Conservation (phyloP, 92 coral and sea anemone genomes). For the Porites rus region DNA sequence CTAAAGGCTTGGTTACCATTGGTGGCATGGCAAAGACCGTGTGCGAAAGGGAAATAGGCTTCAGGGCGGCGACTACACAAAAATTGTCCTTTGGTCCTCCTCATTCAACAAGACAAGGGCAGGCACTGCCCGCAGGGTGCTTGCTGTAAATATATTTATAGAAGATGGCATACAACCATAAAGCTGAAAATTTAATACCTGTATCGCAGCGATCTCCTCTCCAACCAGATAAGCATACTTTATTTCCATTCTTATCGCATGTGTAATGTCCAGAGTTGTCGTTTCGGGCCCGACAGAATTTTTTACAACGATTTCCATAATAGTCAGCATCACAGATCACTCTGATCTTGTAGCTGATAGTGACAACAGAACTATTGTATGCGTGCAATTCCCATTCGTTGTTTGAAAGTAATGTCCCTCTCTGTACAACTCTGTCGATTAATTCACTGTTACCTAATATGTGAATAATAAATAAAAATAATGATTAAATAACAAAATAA, state of each 20-base stretch:
- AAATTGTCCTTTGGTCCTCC: too few species aligned
- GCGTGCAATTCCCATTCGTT: conserved; percentile 84
- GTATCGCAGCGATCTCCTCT: conserved; percentile 77
- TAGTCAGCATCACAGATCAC: conserved; percentile 82
- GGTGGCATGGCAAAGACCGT: too few species aligned
- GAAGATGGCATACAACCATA: too few species aligned
- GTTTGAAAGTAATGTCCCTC: conserved; percentile 80
- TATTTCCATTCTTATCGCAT: conserved; percentile 79
- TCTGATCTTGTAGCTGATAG: conserved; percentile 80
- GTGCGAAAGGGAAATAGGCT: too few species aligned
- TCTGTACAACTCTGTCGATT: conserved; percentile 73
- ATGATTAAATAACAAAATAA: too few species aligned
- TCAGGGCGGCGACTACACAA: too few species aligned
- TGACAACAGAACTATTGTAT: conserved; percentile 85
- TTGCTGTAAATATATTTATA: too few species aligned
- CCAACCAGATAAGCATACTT: conserved; percentile 85
- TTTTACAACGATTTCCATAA: conserved; percentile 78
- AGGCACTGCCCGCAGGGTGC: too few species aligned
- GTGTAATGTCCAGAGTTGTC: conserved; percentile 85
- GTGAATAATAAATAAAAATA: not conserved
- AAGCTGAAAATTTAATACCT: conserved; percentile 35
- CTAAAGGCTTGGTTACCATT: too few species aligned
- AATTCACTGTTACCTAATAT: conserved; percentile 46
- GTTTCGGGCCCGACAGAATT: conserved; percentile 78
- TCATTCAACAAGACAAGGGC: too few species aligned